Evolutionary conservation across 35 echinoderm and acorn worm species (phyloP).

Genomic region (Stichopus chloronotus): DNA sequence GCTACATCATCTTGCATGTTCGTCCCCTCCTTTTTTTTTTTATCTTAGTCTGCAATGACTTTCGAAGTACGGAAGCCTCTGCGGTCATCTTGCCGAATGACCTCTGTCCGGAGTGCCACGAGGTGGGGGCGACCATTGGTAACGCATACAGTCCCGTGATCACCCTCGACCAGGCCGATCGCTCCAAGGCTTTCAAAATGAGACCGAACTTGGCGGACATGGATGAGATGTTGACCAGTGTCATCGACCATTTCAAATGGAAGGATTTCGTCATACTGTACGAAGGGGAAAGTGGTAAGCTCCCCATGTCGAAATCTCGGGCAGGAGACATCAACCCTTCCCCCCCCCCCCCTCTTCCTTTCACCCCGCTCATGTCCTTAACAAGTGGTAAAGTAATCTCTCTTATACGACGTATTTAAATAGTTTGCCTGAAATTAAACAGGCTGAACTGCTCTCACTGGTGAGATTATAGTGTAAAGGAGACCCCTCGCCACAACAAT

Average conservation of each 20-base stretch:
- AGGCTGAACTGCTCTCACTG: too few species aligned
- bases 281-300: constrained; percentile 74
- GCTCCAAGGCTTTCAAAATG: constrained; percentile 75
- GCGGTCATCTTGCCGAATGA: constrained; percentile 80
- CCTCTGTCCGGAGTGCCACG: constrained; percentile 67
- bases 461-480: too few species aligned
- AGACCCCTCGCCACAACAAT: too few species aligned
- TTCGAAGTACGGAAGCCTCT: constrained; percentile 66
- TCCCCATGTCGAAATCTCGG: background rate
- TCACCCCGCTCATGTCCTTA: background rate
- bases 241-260: constrained; percentile 80
- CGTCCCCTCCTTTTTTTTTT: background rate
- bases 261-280: constrained; percentile 73
- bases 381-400: background rate
- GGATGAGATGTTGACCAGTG: constrained; percentile 61
- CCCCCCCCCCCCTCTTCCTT: background rate
- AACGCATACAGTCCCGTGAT: constrained; percentile 74
- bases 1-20: background rate
- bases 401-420: too few species aligned
- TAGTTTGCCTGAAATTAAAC: too few species aligned
- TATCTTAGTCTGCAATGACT: constrained; percentile 58
- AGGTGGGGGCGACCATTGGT: constrained; percentile 62
- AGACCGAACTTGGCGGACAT: constrained; percentile 56
- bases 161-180: constrained; percentile 74
- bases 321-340: background rate